phyloP scores from a whole-genome alignment of 2,888 invertebrate species.

The Lasioglossum figueresi region DNA sequence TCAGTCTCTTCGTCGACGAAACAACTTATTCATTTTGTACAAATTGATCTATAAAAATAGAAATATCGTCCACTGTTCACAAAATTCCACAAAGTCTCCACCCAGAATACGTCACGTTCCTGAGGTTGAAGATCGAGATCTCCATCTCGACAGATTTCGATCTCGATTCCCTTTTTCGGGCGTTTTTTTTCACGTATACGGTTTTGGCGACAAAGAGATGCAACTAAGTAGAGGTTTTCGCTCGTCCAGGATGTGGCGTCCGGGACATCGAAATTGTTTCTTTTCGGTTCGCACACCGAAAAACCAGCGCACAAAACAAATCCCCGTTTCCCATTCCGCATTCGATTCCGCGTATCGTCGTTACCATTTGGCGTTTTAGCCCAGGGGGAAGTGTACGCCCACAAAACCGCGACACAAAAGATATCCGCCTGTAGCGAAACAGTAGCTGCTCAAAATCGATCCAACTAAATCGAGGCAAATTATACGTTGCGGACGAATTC shows the following conservation, averaged over 20 bases:
- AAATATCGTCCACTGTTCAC: neutral
- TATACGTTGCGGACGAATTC: slow-evolving; percentile 81
- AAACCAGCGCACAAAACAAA: slow-evolving; percentile 70
- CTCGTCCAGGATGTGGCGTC: slow-evolving; percentile 53
- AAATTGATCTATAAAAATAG: neutral
- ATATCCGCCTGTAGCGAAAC: slow-evolving; percentile 83
- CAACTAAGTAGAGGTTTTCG: slow-evolving; percentile 51
- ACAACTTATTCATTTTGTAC: neutral
- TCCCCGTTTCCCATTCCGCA: slow-evolving; percentile 72
- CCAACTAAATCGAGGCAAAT: slow-evolving; percentile 80
- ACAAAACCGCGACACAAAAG: slow-evolving; percentile 82
- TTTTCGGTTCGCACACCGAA: slow-evolving; percentile 54
- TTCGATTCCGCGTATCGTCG: slow-evolving; percentile 74
- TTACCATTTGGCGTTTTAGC: slow-evolving; percentile 82
- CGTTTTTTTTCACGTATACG: slow-evolving; percentile 41
- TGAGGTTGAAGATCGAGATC: slow-evolving; percentile 16
- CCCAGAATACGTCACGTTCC: neutral
- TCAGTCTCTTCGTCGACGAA: neutral
- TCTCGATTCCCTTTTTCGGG: slow-evolving; percentile 56
- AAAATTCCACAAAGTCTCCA: neutral
- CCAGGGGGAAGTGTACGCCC: slow-evolving; percentile 81
- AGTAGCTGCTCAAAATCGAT: slow-evolving; percentile 82
- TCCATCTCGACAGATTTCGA: slow-evolving; percentile 38
- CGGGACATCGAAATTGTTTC: slow-evolving; percentile 63
- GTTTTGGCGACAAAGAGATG: slow-evolving; percentile 61